Base-by-base conservation (phyloP, 2,888 invertebrate genomes). In the Heliconius ismenius region DNA sequence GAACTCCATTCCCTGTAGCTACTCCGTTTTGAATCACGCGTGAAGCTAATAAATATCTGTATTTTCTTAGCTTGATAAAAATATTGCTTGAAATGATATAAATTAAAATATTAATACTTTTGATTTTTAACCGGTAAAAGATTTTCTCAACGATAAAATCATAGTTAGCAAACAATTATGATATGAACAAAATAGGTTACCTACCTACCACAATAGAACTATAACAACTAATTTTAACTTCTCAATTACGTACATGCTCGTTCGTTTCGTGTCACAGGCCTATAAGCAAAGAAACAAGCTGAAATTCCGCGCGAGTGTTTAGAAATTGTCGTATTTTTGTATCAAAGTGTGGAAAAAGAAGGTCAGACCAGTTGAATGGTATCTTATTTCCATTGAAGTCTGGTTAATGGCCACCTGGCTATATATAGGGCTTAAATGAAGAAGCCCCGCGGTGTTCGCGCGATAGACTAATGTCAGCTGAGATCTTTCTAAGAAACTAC, bases 351-450 rank as follows among this genome's bases (percentile, higher is more conserved):
- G 64, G 70, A 76, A 65, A 79, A 80, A 79, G 76, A 81, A 78
- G 81, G 81, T 81, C 80, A 77, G 72, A 77, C 79, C 79, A 76
- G 80, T 78, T 81, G 80, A 81, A 81, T 81, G 78, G 79, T 69
- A 76, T 78, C 78, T 81, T 79, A 79, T 79, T 79, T 79, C 76
- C 68, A 79, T 79, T 79, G 78, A 76, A 78, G 75, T 43, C 76
- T 60, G 74, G 76, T 76, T 79, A 79, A 79, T 79, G 75, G 79
- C 79, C 79, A 78, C 78, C 78, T 78, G 73, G 72, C 79, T 79
- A 79, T 79, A 79, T 79, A 79, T 79, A 79, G 78, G 73, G 68
- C 68, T 64, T 76, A 79, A 79, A 78, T 77, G 78, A 78, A 78
- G 79, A 78, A 75, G 79, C 78, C 79, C 78, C 49, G 68, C 72